Conservation (phyloP, 2,888 invertebrate genomes). For the Diadegma fenestrale region DNA sequence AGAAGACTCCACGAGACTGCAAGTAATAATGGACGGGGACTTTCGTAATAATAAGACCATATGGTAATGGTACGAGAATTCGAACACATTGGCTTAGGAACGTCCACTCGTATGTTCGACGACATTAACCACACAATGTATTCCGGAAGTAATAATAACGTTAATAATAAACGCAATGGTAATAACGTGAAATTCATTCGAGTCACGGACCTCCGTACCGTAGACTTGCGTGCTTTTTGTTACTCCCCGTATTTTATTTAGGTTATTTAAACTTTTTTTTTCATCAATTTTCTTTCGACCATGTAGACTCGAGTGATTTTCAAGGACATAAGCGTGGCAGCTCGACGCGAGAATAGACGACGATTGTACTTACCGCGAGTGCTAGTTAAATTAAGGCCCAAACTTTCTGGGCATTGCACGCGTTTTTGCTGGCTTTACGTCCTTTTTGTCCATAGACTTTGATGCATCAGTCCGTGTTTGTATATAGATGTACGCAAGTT, state of each 20-base stretch:
- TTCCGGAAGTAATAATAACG: slow-evolving; percentile 32
- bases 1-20: not conserved
- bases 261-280: not conserved
- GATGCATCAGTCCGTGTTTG: not conserved
- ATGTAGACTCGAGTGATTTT: slow-evolving; percentile 33
- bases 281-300: slow-evolving; percentile 1
- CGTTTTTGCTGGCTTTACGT: slow-evolving; percentile 1
- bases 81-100: slow-evolving; percentile 32
- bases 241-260: slow-evolving; percentile 10
- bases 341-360: slow-evolving; percentile 49
- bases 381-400: not conserved
- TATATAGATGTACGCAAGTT: slow-evolving; percentile 21
- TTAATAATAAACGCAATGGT: not conserved
- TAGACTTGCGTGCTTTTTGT: not conserved
- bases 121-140: slow-evolving; percentile 4
- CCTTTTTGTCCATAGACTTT: slow-evolving; percentile 26
- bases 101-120: slow-evolving; percentile 1
- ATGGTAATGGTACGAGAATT: slow-evolving; percentile 47
- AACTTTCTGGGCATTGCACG: not conserved
- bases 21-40: slow-evolving; percentile 36
- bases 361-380: slow-evolving; percentile 1
- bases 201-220: not conserved
- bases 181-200: not conserved
- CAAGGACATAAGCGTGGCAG: slow-evolving; percentile 58
- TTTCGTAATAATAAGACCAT: slow-evolving; percentile 53